These are phyloP conservation scores for Palythoa caribaeorum DNA, from an alignment of 92 coral and sea anemone species.

Conservation along the genomic window DNA sequence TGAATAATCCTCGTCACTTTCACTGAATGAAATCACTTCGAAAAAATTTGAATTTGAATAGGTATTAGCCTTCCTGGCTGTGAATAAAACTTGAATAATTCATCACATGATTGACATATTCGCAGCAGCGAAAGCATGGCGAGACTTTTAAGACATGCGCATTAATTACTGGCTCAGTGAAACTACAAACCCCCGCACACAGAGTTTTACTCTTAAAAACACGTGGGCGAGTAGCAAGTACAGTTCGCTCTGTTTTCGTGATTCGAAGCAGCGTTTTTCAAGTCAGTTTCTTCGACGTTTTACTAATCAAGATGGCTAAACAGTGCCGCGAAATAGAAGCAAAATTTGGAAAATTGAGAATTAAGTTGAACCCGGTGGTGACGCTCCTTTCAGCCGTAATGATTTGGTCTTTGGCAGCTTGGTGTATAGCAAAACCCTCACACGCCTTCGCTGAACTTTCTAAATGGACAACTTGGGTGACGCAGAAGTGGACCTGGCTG, in stretches of 20 bases:
- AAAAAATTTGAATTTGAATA: no score
- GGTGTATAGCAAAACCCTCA: slow-evolving; percentile 43
- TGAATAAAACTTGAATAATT: no score
- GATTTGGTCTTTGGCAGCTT: slow-evolving; percentile 51
- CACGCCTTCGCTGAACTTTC: slow-evolving; percentile 14
- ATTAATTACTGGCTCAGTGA: no score
- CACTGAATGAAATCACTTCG: no score
- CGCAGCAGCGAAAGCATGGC: no score
- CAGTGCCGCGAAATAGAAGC: slow-evolving; percentile 50
- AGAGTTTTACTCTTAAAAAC: no score
- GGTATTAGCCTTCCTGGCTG: no score
- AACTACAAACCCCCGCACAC: no score
- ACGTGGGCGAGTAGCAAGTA: background rate
- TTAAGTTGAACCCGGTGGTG: slow-evolving; percentile 62
- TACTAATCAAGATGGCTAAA: background rate
- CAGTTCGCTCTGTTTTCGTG: background rate
- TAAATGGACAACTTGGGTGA: slow-evolving; percentile 53
- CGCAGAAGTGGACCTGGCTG: slow-evolving; percentile 60
- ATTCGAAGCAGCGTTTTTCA: background rate
- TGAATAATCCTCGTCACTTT: no score
- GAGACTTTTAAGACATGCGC: no score
- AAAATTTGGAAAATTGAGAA: slow-evolving; percentile 43
- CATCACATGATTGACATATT: no score
- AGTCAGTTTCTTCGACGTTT: background rate
- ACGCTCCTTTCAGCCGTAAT: slow-evolving; percentile 47